Conservation (phyloP, 2,888 invertebrate species). For the Caenorhabditis virilis region DNA sequence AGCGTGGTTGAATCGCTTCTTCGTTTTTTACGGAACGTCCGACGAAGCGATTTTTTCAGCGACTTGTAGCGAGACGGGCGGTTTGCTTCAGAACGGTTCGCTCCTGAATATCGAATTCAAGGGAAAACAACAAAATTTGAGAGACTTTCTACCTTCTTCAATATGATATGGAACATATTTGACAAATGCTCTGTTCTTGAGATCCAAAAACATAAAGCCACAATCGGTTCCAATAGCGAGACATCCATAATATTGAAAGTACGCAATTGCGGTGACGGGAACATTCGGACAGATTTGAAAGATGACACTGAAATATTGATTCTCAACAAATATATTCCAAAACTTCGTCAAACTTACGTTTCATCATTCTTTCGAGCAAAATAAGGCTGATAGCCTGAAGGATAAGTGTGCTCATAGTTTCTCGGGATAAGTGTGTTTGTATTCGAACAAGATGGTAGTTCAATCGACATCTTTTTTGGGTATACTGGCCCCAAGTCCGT, state of each 20-base stretch:
- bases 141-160: neutral
- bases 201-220: slow-evolving; percentile 15
- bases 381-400: slow-evolving; percentile 14
- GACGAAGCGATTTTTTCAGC: slow-evolving; percentile 25
- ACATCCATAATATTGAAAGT: slow-evolving; percentile 13
- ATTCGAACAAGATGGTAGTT: neutral
- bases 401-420: neutral
- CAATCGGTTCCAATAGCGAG: slow-evolving; percentile 11
- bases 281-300: slow-evolving; percentile 7
- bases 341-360: slow-evolving; percentile 6
- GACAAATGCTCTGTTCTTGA: slow-evolving; percentile 5
- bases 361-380: slow-evolving; percentile 1
- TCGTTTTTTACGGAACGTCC: slow-evolving; percentile 22
- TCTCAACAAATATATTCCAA: neutral
- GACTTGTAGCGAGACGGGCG: slow-evolving; percentile 9
- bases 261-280: slow-evolving; percentile 7
- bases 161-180: neutral
- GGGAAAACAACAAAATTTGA: too few relatives aligned
- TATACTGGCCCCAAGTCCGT: neutral
- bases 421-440: slow-evolving; percentile 1
- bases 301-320: neutral
- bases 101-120: neutral
- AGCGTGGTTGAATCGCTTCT: slow-evolving; percentile 3
- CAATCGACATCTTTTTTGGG: slow-evolving; percentile 4
- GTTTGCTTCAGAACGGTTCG: neutral